Evolutionary conservation across 2,113 vertebrate genomes (phyloP).

Genomic region (Parotia lawesii): DNA sequence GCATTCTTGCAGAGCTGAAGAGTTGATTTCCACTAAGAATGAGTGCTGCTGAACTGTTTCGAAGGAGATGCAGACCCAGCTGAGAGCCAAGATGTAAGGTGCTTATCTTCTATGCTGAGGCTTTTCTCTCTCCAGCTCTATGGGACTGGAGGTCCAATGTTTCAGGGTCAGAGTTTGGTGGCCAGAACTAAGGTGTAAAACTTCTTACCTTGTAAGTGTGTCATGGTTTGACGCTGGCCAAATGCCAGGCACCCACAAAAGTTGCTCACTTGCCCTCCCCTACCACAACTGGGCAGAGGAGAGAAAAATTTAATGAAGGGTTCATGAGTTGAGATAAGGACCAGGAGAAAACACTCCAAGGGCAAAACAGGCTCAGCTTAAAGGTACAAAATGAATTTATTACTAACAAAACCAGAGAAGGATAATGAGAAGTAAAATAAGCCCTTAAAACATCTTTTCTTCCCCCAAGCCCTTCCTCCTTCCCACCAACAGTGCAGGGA

Average conservation of each 20-base stretch:
- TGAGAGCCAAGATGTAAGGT: background rate
- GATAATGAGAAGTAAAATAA: background rate
- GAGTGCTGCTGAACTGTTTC: constrained; percentile 5
- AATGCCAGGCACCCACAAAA: background rate
- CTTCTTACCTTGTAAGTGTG: background rate
- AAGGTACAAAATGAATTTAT: background rate
- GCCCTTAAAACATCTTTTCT: background rate
- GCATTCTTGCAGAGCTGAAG: background rate
- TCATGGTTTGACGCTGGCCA: fast-evolving
- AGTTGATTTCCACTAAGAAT: constrained; percentile 22
- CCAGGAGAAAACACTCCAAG: background rate
- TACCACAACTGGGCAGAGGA: background rate
- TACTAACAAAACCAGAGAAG: background rate
- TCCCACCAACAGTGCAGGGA: fast-evolving
- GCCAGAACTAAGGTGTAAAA: background rate
- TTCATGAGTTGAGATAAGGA: background rate
- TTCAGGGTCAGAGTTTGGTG: background rate
- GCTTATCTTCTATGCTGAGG: background rate
- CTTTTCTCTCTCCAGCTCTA: background rate
- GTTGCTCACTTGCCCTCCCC: background rate
- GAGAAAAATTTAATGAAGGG: background rate
- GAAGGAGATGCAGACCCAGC: background rate
- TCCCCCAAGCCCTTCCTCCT: background rate
- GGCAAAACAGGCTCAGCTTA: background rate
- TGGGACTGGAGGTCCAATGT: background rate